Conservation (phyloP, 2,888 invertebrate genomes). For the Cerceris ruficornis region DNA sequence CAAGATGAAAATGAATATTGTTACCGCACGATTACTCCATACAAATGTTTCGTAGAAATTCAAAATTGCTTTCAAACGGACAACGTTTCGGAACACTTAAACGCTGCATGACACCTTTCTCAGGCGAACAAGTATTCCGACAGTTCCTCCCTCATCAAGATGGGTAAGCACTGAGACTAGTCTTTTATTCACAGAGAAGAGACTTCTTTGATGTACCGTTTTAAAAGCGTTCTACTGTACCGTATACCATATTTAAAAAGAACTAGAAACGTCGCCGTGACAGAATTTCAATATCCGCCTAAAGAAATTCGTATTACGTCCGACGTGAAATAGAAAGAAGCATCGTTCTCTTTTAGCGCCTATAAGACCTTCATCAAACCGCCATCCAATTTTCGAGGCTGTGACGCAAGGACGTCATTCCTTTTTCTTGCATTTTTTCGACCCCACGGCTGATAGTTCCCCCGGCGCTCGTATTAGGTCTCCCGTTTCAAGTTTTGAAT, state of each 20-base stretch:
- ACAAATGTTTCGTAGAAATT: not conserved
- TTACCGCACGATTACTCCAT: no score
- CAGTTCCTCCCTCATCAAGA: not conserved
- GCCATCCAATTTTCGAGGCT: not conserved
- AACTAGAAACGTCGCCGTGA: not conserved
- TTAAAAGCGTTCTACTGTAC: conserved; percentile 7
- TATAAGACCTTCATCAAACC: not conserved
- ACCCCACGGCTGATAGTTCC: conserved; percentile 29
- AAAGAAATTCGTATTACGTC: not conserved
- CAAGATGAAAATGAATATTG: no score
- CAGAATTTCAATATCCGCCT: conserved; percentile 11
- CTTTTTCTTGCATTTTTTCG: conserved; percentile 25
- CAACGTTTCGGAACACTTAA: not conserved
- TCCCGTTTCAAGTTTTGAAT: conserved; percentile 45
- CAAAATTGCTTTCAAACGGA: not conserved
- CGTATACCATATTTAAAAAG: conserved; percentile 1
- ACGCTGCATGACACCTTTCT: not conserved
- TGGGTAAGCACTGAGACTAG: conserved; percentile 2
- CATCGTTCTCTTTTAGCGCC: not conserved
- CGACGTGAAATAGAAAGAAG: not conserved
- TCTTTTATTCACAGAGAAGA: conserved; percentile 6
- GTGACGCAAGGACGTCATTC: conserved; percentile 11
- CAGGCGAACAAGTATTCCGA: not conserved
- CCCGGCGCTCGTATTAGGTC: conserved; percentile 42
- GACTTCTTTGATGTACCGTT: conserved; percentile 1